Conservation (phyloP, 2,113 vertebrate species). For the Passer domesticus region DNA sequence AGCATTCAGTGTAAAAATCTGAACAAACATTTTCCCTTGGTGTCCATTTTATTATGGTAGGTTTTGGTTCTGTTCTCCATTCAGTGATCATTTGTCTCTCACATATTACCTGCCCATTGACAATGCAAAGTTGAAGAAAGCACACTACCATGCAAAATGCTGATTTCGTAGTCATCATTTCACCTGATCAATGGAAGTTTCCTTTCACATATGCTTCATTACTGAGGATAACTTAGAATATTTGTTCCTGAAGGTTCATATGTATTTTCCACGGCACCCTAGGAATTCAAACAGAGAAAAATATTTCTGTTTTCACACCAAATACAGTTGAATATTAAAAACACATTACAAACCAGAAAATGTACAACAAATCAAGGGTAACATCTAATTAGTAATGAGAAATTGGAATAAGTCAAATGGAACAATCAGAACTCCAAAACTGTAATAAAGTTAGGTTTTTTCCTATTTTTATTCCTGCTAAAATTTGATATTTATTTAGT, state of each 20-base stretch:
- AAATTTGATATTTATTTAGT: not conserved
- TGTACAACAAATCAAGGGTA: not conserved
- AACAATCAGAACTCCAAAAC: not conserved
- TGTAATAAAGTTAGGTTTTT: not conserved
- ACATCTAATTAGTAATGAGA: not conserved
- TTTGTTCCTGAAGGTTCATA: not conserved
- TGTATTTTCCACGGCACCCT: not conserved
- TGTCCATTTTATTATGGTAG: conserved; percentile 75
- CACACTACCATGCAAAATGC: not conserved
- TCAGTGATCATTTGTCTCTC: conserved; percentile 55
- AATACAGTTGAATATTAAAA: not conserved
- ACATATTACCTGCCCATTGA: conserved; percentile 67
- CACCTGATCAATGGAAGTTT: not conserved
- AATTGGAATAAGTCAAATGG: not conserved
- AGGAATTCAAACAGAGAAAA: conserved; percentile 3
- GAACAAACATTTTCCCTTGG: conserved; percentile 74
- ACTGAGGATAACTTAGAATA: not conserved
- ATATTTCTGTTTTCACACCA: not conserved
- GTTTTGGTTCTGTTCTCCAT: conserved; percentile 70
- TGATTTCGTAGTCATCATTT: conserved; percentile 9
- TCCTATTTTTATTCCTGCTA: not conserved
- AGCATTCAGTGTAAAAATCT: conserved; percentile 71
- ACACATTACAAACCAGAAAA: not conserved
- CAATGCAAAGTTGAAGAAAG: conserved; percentile 8
- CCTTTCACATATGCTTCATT: not conserved